Percentiles rank a stretch among this genome's conserved stretches.
These are phyloP conservation scores for Marronus borbonicus DNA, from an alignment of 2,888 invertebrate genomes.

Conservation along the genomic window DNA sequence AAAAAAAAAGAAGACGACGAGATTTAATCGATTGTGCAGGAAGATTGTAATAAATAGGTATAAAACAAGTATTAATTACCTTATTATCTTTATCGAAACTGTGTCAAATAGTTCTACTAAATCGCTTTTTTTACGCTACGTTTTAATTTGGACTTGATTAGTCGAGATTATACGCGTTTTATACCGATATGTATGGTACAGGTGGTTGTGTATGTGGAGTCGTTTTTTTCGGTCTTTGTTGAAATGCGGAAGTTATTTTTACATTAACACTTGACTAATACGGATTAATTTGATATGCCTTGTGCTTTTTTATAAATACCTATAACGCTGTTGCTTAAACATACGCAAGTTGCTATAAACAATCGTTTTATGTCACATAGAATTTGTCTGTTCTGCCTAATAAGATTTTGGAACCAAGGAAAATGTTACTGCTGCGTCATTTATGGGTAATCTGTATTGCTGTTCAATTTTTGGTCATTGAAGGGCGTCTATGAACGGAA, in stretches of 20 bases:
- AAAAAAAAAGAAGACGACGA: not conserved
- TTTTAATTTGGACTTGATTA: constrained; percentile 8
- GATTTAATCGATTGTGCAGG: constrained; percentile 20
- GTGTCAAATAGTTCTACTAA: constrained; percentile 9
- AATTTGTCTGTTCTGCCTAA: too few species aligned
- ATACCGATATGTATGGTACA: too few species aligned
- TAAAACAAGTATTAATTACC: constrained; percentile 28
- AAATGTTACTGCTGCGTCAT: too few species aligned
- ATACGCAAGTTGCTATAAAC: not conserved
- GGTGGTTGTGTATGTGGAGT: not conserved
- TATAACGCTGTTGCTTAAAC: not conserved
- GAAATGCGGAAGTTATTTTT: constrained; percentile 34
- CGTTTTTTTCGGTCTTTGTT: not conserved
- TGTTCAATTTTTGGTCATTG: too few species aligned
- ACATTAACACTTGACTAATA: constrained; percentile 12
- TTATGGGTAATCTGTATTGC: too few species aligned
- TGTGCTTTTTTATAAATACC: not conserved
- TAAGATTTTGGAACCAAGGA: too few species aligned
- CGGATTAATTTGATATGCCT: constrained; percentile 5
- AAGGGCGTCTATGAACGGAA: too few species aligned
- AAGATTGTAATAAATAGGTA: constrained; percentile 22
- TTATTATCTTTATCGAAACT: constrained; percentile 20
- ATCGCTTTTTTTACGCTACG: constrained; percentile 4
- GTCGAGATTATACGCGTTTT: not conserved
- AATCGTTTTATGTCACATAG: too few species aligned